Conservation (phyloP, 2,797 vertebrate species). For the Myotis pilosus region DNA sequence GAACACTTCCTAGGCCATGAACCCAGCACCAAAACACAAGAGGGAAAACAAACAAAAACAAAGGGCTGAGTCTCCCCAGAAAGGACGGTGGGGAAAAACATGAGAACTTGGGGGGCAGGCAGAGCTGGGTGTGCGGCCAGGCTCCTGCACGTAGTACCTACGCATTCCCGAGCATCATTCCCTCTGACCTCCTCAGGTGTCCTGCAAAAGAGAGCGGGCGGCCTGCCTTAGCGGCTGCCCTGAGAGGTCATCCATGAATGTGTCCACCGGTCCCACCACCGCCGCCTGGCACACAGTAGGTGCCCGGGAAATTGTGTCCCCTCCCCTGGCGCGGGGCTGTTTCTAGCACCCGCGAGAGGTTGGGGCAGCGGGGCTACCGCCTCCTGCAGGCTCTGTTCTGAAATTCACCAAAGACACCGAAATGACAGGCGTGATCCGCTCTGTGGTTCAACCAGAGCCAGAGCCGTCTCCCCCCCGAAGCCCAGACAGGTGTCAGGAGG, state of each 20-base stretch:
- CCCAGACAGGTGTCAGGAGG: neutral
- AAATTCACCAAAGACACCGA: neutral
- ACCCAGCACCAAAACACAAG: neutral
- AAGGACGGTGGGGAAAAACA: neutral
- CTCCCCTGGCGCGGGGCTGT: neutral
- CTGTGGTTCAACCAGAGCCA: neutral
- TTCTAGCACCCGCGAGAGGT: neutral
- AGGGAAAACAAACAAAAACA: neutral
- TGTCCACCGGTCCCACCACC: neutral
- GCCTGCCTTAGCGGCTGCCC: neutral
- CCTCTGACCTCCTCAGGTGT: neutral
- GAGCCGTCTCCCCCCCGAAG: neutral
- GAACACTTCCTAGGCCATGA: neutral
- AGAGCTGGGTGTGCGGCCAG: neutral
- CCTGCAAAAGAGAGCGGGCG: neutral
- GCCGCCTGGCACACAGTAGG: neutral
- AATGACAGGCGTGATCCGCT: neutral
- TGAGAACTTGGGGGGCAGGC: neutral
- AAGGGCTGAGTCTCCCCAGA: neutral
- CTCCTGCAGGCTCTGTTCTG: neutral
- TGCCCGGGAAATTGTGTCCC: neutral
- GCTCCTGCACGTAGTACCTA: neutral
- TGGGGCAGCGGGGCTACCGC: neutral
- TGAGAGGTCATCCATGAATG: neutral
- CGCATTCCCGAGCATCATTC: neutral